Percentiles rank a stretch among this genome's conserved stretches.
Conservation (phyloP, 2,113 vertebrate genomes). For the Seriola dumerili region DNA sequence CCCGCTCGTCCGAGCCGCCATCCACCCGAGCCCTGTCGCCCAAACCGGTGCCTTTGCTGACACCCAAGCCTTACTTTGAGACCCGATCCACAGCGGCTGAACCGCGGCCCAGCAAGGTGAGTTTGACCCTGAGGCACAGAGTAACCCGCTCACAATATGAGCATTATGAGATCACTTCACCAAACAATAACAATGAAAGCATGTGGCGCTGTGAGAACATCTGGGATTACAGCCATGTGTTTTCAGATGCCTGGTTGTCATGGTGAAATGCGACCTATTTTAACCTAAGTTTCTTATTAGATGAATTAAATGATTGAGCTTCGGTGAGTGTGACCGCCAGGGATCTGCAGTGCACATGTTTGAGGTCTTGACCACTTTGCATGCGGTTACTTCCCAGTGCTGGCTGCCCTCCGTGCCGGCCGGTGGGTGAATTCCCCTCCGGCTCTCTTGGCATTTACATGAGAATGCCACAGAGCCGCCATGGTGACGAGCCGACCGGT, state of each 20-base stretch:
- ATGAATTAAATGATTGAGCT: not conserved
- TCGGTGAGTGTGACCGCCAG: not conserved
- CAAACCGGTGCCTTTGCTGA: slow-evolving; percentile 91
- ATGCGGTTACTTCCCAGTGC: slow-evolving; percentile 18
- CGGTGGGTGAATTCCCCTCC: slow-evolving; percentile 29
- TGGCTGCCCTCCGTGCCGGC: slow-evolving; percentile 10
- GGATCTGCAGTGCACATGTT: not conserved
- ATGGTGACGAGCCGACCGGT: slow-evolving; percentile 60
- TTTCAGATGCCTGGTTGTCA: not conserved
- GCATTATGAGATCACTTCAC: not conserved
- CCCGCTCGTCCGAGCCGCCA: slow-evolving; percentile 83
- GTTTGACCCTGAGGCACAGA: not conserved
- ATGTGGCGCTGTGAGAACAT: not conserved
- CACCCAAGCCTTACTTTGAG: slow-evolving; percentile 92
- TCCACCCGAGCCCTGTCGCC: slow-evolving; percentile 84
- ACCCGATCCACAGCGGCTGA: slow-evolving; percentile 83
- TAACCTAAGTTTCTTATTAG: not conserved
- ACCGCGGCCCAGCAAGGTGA: slow-evolving; percentile 90
- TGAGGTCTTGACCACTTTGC: slow-evolving; percentile 29
- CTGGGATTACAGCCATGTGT: not conserved
- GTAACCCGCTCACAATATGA: not conserved
- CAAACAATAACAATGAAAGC: not conserved
- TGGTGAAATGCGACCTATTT: not conserved
- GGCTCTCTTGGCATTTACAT: slow-evolving; percentile 61
- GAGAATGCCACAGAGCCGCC: slow-evolving; percentile 60